phyloP scores from a whole-genome alignment of 2,888 invertebrate species.

The Iselma pallidipennis region DNA sequence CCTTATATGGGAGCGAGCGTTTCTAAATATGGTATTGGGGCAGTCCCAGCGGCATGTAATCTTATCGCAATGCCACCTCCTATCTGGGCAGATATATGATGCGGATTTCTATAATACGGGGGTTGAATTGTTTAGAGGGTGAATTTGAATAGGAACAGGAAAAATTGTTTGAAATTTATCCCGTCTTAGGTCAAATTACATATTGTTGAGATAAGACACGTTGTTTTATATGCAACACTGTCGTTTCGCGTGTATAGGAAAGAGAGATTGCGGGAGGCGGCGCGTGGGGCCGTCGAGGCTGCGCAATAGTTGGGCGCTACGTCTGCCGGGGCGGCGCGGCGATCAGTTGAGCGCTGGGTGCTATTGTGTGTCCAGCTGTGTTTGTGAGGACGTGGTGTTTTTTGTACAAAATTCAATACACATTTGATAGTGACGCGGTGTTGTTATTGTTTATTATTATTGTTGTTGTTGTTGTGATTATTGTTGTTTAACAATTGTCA shows the following conservation, averaged over 20 bases:
- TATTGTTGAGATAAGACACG: conserved; percentile 22
- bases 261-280: conserved; percentile 28
- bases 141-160: conserved; percentile 11
- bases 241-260: conserved; percentile 29
- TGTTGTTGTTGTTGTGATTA: too few relatives aligned
- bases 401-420: conserved; percentile 20
- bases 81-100: conserved; percentile 38
- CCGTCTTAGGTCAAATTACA: conserved; percentile 48
- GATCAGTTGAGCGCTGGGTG: conserved; percentile 47
- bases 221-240: conserved; percentile 25
- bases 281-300: conserved; percentile 34
- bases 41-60: conserved; percentile 60
- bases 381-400: conserved; percentile 45
- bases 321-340: conserved; percentile 56
- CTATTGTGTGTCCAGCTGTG: conserved; percentile 53
- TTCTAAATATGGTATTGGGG: conserved; percentile 82
- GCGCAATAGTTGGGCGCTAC: conserved; percentile 40
- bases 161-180: conserved; percentile 23
- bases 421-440: conserved; percentile 32
- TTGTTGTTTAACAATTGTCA: conserved; percentile 42
- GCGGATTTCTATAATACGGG: conserved; percentile 6
- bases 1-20: conserved; percentile 81
- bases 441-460: conserved; percentile 13
- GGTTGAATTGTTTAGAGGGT: too few relatives aligned
- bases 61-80: conserved; percentile 46